These are phyloP conservation scores for Cosmopolites sordidus DNA, from an alignment of 2,888 invertebrate genomes.

Conservation along the genomic window DNA sequence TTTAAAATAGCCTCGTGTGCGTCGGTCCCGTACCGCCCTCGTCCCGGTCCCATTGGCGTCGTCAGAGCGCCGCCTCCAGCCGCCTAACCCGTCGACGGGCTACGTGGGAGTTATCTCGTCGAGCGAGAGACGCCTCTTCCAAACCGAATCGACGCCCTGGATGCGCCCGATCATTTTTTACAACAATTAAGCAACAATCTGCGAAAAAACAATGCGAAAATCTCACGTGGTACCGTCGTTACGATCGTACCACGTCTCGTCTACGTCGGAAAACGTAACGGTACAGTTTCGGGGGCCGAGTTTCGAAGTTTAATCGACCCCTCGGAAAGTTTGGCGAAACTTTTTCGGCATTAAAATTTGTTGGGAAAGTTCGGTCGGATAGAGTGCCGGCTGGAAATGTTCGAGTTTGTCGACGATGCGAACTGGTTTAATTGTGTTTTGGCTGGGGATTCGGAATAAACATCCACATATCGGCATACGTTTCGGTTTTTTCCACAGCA, in stretches of 20 bases:
- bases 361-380: conserved; percentile 46
- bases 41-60: background rate
- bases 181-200: conserved; percentile 1
- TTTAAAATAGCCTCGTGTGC: background rate
- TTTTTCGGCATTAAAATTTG: conserved; percentile 50
- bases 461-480: background rate
- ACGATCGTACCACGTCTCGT: no score
- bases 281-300: conserved; percentile 38
- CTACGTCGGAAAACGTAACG: conserved; percentile 38
- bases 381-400: conserved; percentile 40
- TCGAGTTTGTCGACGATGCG: conserved; percentile 26
- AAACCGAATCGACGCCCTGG: background rate
- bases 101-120: background rate
- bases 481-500: no score
- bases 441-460: background rate
- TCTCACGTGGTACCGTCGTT: no score
- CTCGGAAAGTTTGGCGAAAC: conserved; percentile 48
- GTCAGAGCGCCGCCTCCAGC: background rate
- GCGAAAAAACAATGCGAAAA: no score
- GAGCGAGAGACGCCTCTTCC: background rate
- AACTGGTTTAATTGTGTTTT: conserved; percentile 23
- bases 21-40: background rate
- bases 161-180: background rate
- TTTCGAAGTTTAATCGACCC: conserved; percentile 46
- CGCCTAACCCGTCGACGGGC: background rate